Base-by-base conservation (phyloP, 2,797 vertebrate species). In the Gambusia yucatana region DNA sequence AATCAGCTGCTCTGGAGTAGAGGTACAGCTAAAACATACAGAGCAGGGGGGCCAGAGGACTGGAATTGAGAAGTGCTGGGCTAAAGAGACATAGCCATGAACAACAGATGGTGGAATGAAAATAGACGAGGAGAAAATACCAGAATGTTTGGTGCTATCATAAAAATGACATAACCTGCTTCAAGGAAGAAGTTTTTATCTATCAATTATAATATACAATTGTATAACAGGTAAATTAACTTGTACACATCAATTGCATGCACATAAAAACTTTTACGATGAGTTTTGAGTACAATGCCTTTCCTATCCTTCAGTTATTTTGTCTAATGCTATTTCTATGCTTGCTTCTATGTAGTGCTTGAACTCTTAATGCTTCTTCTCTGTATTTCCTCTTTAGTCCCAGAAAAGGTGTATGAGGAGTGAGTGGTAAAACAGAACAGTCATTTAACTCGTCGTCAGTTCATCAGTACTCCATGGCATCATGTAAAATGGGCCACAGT, bases 241-340 rank as follows among this genome's bases (percentile, higher is more conserved):
- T 65, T 2, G 1, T 14, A 61, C 14, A 6, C 14, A 16, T 61
- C 3, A 4, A 22, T n/a, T 57, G n/a, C 13, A 59, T 13, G n/a
- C 4, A 28, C 11, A 59, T 2, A 59, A 30, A 59, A 14, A 30
- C 3, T 30, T 28, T 25, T 30, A 59, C 16, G 30, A 16, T 0
- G 61, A 76, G 75, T 81, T 83, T 75, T 79, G n/a, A 50, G 88
- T 79, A 86, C 86, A 77, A 72, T n/a, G 30, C 61, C 8, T 87
- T 72, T 70, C 41, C 30, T 72, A 55, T 76, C 67, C 76, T 81
- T 74, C 39, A 72, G 77, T 84, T 86, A 84, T 41, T 65, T 84
- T 87, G 33, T 89, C 85, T 85, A 61, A 33, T 85, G 67, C 77
- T 86, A 30, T 83, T 77, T 79, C 75, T 28, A 28, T 83, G 28